Evolutionary conservation across 2,113 vertebrate genomes (phyloP), one percentile per base, ranked within the genome.

Genomic region (Hippoglossus stenolepis): DNA sequence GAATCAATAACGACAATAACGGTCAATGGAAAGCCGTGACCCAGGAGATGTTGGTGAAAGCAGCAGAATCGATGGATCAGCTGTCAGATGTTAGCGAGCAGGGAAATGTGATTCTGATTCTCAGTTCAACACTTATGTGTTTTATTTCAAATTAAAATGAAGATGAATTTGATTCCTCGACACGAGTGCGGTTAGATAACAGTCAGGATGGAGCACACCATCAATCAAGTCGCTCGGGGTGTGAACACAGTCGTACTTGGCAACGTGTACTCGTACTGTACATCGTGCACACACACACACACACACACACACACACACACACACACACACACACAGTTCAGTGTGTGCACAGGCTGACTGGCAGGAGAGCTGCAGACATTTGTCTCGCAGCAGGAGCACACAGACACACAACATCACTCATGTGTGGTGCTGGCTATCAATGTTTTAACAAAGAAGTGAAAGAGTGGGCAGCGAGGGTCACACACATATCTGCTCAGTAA

Each of bases 361-460:
- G 80, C 75, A 77, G 80, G 59, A 75, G 70, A 23, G n/a, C 71
- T 45, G 75, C 77, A 83, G 75, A 89, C 80, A 82, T 89, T 85
- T 49, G 77, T 91, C 84, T 88, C 57, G 3, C 83, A 73, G 63
- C 77, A 56, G 76, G 65, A 65, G 75, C 56, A 0, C 47, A 51
- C 47, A 51, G 15, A 51, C 47, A 47, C 45, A 51, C 4, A 18
- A 51, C 47, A 51, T 51, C 47, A 24, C 13, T 43, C 65, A 83
- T 73, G 18, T 51, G 49, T 7, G 28, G 62, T 0, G 40, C 0
- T 10, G 24, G 35, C 18, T 1, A 31, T 26, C 63, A 68, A 62
- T 65, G 58, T 54, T 63, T 54, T 3, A 49, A 60, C 13, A 21
- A 54, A 45, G 53, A 72, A 21, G 51, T 64, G 35, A 62, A 56